Evolutionary conservation across 1,140 invertebrate genomes (phyloP), one percentile per base, ranked within the genome.

Genomic region (Drosophila cardini): DNA sequence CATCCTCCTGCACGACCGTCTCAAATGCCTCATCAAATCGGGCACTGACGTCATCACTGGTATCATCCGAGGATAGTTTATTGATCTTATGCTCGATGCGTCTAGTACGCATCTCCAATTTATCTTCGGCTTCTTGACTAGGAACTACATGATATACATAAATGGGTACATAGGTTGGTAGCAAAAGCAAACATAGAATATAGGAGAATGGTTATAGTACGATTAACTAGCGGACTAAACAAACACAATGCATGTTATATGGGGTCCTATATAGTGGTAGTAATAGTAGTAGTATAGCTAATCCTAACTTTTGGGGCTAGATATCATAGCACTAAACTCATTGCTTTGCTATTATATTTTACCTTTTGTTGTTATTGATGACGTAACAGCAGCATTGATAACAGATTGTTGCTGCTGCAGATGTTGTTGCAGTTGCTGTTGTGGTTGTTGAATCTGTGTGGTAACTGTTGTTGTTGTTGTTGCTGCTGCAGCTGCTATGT

Each of bases 51-150:
- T 87, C 87, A 56, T 93, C 90, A 58, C 90, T 15, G 18, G 5
- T 13, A 15, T 55, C 42, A 55, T 91, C 78, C 9, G 93, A 93
- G 65, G 94, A 93, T 92, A 94, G 93, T 76, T 94, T 91, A 87
- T 94, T 93, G 83, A 94, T 94, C 84, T 93, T 93, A 55, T 93
- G 90, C 78, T 94, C 94, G 45, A 94, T 93, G 65, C 93, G 92
- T 76, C 86, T 78, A 55, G 71, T 90, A 32, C 80, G 84, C 32
- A 76, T 38, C 21, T 64, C 91, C 32, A 91, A 77, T 84, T 92
- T 92, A 30, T 91, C 86, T 53, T 91, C 93, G 45, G 2, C 48
- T 13, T 69, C 72, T 80, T 77, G 78, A 61, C 83, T 80, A 76
- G 58, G 48, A 18, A 63, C 78, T 81, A 90, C 72, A 70, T 53